phyloP scores from a whole-genome alignment of 2,888 invertebrate species.

The Drosophila koepferae region DNA sequence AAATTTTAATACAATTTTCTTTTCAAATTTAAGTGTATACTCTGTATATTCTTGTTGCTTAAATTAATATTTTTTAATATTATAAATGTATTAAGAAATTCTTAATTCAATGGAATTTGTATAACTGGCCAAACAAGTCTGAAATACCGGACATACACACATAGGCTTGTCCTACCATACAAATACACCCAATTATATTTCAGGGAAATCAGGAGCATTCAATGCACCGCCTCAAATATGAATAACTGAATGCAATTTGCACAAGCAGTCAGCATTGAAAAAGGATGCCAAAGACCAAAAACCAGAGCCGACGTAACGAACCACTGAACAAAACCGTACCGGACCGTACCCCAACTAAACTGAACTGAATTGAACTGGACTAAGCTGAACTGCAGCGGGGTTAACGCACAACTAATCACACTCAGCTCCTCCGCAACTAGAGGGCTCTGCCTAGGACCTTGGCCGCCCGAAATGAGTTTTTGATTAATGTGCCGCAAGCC shows the following conservation, averaged over 20 bases:
- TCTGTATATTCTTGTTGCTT: too few species aligned
- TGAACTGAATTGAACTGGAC: constrained; percentile 33
- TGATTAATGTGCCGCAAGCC: constrained; percentile 69
- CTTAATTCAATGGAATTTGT: too few species aligned
- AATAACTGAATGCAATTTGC: constrained; percentile 69
- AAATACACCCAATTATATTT: neutral
- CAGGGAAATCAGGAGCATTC: neutral
- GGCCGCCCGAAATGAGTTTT: constrained; percentile 70
- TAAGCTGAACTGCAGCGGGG: constrained; percentile 50
- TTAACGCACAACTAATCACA: constrained; percentile 80
- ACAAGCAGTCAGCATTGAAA: constrained; percentile 25
- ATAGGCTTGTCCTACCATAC: neutral
- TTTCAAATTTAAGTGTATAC: neutral
- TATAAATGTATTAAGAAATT: too few species aligned
- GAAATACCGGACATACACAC: too few species aligned
- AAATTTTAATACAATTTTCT: neutral
- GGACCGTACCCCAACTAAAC: constrained; percentile 17
- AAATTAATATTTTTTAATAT: too few species aligned
- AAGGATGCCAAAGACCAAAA: constrained; percentile 6
- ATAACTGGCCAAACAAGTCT: too few species aligned
- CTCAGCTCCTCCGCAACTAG: constrained; percentile 34
- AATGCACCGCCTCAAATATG: constrained; percentile 48
- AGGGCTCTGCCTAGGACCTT: constrained; percentile 14
- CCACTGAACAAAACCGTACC: constrained; percentile 7
- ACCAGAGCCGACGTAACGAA: neutral